Evolutionary conservation across 1,140 invertebrate genomes (phyloP), one percentile per base, ranked within the genome.

Genomic region (Drosophila triauraria): DNA sequence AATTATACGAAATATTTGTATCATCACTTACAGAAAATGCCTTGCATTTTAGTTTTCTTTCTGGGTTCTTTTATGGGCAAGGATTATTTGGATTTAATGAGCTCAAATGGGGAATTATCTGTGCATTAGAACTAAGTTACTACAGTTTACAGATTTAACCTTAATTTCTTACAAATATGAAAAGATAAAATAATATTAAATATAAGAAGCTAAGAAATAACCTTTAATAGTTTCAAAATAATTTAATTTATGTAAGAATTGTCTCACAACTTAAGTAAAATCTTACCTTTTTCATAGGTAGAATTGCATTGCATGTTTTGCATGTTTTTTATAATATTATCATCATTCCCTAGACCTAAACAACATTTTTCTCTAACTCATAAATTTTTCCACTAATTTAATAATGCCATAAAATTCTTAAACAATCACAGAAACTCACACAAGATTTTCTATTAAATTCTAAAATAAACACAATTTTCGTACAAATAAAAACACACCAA

Each of bases 1-100:
- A 56, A 68, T 70, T 77, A 80, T 63, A 20, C 47, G 47, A 50
- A 40, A 62, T 62, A 42, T 47, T 42, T 43, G 1, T 23, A 56
- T 12, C n/a, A 59, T 71, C 69, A 54, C 53, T 38, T 51, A 17
- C 4, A 6, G 54, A 15, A 56, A 56, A 56, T n/a, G 32, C 40
- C 32, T 23, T 20, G 23, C 42, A 68, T 54, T 44, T 30, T 10
- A 25, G 32, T 44, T 30, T 30, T 30, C 27, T 30, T 35, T 63
- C 30, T 20, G 30, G 10, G 17, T 17, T 15, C 15, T 10, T 12
- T 17, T 17, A 17, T 20, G n/a, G 50, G 2, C 17, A 13, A 13
- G 13, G 9, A 56, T 40, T 35, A 38, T 54, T 54, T 3, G 35
- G 20, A 1, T 56, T 25, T 56, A 56, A 56, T 56, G 35, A 56